phyloP scores from a whole-genome alignment of 2,888 invertebrate species.

The Iphiclides podalirius region DNA sequence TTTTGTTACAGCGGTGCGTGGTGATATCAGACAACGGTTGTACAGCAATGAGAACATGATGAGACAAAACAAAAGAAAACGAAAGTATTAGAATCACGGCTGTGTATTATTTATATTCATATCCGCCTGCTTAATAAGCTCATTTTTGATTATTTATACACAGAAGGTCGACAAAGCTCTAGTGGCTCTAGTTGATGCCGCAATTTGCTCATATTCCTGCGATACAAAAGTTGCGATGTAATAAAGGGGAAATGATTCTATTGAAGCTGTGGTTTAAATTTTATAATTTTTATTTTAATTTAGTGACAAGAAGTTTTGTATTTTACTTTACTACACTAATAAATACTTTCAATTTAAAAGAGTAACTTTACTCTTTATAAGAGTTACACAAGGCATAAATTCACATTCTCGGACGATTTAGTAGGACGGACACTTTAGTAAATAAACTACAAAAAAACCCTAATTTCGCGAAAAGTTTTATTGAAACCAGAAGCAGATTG shows the following conservation, averaged over 20 bases:
- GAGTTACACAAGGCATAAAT: too few species aligned
- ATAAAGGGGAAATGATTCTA: constrained; percentile 7
- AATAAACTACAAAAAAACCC: too few species aligned
- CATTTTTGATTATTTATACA: not conserved
- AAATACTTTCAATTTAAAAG: too few species aligned
- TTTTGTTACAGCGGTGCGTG: constrained; percentile 22
- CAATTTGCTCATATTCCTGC: not conserved
- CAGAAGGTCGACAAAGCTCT: constrained; percentile 3
- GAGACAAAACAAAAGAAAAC: not conserved
- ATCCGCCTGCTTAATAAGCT: constrained; percentile 12
- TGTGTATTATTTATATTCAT: constrained; percentile 21
- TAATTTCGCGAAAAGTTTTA: too few species aligned
- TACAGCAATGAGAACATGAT: constrained; percentile 7
- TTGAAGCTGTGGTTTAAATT: not conserved
- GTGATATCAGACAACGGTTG: constrained; percentile 19
- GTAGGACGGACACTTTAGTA: too few species aligned
- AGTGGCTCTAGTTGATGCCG: not conserved
- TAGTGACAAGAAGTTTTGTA: too few species aligned
- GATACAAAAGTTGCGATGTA: not conserved
- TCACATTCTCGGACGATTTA: too few species aligned
- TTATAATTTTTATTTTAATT: not conserved
- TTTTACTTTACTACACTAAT: too few species aligned
- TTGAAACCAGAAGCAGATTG: too few species aligned
- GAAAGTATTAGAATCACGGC: constrained; percentile 19
- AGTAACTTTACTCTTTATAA: too few species aligned